These are phyloP conservation scores for Macquaria australasica DNA, from an alignment of 2,113 vertebrate species.

Conservation along the genomic window DNA sequence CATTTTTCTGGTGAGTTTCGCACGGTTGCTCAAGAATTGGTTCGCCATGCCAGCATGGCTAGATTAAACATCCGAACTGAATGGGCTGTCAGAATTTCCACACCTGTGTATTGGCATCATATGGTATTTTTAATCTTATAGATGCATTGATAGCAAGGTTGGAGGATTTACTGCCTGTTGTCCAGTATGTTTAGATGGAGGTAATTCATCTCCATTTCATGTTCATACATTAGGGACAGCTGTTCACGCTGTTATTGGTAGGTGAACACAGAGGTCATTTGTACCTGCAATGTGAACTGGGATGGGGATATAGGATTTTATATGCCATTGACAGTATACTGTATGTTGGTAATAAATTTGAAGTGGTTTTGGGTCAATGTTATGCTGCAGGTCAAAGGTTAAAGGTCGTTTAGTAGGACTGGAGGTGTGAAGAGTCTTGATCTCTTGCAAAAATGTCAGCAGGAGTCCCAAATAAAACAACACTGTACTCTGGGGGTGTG, in stretches of 20 bases:
- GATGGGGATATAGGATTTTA: not conserved
- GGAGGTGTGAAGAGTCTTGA: conserved; percentile 41
- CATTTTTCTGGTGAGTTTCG: not conserved
- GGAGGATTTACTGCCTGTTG: conserved; percentile 19
- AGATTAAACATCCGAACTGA: not conserved
- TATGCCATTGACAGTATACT: conserved; percentile 10
- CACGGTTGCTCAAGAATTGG: not conserved
- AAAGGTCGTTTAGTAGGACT: conserved; percentile 12
- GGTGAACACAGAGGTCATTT: not conserved
- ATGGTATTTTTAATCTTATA: not conserved
- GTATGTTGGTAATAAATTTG: conserved; percentile 22
- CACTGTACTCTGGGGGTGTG: not conserved
- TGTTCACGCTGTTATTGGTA: conserved; percentile 2
- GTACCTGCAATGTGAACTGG: not conserved
- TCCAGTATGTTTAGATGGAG: not conserved
- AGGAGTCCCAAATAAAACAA: conserved; percentile 7
- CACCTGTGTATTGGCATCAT: not conserved
- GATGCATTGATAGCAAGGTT: conserved; percentile 11
- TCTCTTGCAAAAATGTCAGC: conserved; percentile 8
- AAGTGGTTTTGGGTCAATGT: conserved; percentile 11
- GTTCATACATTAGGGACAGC: not conserved
- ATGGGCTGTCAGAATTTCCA: not conserved
- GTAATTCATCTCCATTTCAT: not conserved
- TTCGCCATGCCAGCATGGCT: not conserved
- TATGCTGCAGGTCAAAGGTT: conserved; percentile 37